Evolutionary conservation across 2,797 vertebrate species (phyloP).

Genomic region (Crocidura indochinensis): DNA sequence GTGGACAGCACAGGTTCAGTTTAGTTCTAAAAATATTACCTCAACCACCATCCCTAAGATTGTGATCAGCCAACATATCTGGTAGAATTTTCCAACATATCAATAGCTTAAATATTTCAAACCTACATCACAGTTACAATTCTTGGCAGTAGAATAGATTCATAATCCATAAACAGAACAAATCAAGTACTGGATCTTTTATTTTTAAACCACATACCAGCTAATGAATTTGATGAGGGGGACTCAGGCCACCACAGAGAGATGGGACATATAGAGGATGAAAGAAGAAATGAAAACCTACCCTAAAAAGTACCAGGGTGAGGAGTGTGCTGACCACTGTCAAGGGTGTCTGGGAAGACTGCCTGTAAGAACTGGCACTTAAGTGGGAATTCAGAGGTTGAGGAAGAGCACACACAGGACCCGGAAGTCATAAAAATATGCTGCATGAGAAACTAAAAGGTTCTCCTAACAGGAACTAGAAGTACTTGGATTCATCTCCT

Average conservation of each 20-base stretch:
- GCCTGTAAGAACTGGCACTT: neutral
- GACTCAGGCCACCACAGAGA: neutral
- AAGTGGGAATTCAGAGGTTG: neutral
- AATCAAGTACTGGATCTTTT: neutral
- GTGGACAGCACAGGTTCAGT: no score
- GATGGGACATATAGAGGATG: fast-evolving
- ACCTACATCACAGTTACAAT: neutral
- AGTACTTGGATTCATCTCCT: neutral
- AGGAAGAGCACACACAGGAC: neutral
- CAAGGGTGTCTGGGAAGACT: neutral
- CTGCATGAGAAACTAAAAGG: neutral
- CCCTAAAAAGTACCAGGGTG: neutral
- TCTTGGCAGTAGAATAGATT: conserved; percentile 12
- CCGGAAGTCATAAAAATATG: neutral
- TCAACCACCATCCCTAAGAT: neutral
- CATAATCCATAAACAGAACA: neutral
- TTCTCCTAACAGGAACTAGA: neutral
- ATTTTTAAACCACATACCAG: no score
- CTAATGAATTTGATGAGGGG: neutral
- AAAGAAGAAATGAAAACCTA: neutral
- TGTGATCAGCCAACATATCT: neutral
- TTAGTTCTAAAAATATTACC: neutral
- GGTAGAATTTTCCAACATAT: neutral
- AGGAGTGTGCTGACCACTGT: no score
- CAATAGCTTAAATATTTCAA: conserved; percentile 27